phyloP scores from a whole-genome alignment of 2,797 vertebrate species.

The Danio choprae region DNA sequence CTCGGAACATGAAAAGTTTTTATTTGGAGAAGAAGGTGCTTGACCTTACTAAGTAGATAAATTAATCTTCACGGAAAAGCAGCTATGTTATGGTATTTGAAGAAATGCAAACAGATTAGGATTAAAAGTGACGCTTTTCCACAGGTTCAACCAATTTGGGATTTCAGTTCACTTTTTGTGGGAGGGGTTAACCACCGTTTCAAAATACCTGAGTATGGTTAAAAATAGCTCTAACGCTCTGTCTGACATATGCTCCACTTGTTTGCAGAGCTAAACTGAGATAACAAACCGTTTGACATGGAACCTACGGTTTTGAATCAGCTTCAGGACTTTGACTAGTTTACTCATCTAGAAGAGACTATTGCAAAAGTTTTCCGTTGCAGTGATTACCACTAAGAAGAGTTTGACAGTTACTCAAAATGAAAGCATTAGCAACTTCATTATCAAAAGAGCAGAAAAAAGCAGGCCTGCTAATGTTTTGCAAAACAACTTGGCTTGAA shows the following conservation, averaged over 20 bases:
- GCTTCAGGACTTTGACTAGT: slow-evolving; percentile 2
- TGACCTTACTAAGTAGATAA: not conserved
- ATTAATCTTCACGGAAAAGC: not conserved
- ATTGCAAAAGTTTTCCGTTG: not conserved
- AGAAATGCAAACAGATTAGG: not conserved
- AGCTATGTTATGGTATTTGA: not conserved
- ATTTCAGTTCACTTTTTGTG: slow-evolving; percentile 45
- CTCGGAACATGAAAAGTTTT: not conserved
- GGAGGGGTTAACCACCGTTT: slow-evolving; percentile 44
- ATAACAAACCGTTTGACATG: slow-evolving; percentile 29
- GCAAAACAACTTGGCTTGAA: slow-evolving; percentile 5
- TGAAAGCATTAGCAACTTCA: not conserved
- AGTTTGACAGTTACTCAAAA: not conserved
- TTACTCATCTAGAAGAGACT: not conserved
- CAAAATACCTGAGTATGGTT: slow-evolving; percentile 45
- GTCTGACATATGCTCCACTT: slow-evolving; percentile 33
- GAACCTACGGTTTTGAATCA: slow-evolving; percentile 4
- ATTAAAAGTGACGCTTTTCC: not conserved
- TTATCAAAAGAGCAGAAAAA: not conserved
- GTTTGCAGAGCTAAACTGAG: slow-evolving; percentile 38
- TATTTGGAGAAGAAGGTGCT: not conserved
- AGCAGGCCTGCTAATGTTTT: not conserved
- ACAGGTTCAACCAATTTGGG: slow-evolving; percentile 13
- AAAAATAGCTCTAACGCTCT: slow-evolving; percentile 49
- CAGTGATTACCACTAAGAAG: not conserved